Conservation (phyloP, 2,797 vertebrate species). For the Thaleichthys pacificus region DNA sequence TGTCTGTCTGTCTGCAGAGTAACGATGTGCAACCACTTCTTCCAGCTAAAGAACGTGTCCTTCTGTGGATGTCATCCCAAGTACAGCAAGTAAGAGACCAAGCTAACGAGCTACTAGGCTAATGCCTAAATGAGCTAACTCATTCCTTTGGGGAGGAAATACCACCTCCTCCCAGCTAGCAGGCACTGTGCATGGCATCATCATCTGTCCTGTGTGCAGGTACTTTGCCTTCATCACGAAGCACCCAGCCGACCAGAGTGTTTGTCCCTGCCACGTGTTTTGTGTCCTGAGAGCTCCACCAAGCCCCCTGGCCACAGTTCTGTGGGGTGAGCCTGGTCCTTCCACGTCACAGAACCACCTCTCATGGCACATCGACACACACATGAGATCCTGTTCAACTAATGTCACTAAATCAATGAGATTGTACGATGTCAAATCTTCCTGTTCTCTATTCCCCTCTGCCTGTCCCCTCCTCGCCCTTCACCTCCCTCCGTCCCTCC, state of each 20-base stretch:
- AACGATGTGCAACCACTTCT: slow-evolving; percentile 97
- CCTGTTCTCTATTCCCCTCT: too few species aligned
- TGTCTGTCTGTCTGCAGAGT: slow-evolving; percentile 72
- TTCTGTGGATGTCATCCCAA: slow-evolving; percentile 98
- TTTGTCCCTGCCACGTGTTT: slow-evolving; percentile 98
- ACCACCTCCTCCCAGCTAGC: too few species aligned
- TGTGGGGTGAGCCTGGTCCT: slow-evolving; percentile 90
- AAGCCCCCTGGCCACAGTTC: slow-evolving; percentile 93
- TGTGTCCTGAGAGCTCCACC: slow-evolving; percentile 93
- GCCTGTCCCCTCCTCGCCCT: not conserved
- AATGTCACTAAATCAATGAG: not conserved
- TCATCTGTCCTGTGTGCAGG: slow-evolving; percentile 61
- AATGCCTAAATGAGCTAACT: too few species aligned
- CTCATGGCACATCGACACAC: not conserved
- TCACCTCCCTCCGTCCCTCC: too few species aligned
- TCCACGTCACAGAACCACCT: not conserved
- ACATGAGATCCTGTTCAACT: not conserved
- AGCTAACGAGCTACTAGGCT: too few species aligned
- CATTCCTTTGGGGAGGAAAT: too few species aligned
- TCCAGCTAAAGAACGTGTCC: slow-evolving; percentile 97
- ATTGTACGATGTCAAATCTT: too few species aligned
- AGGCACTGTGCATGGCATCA: not conserved
- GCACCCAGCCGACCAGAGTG: slow-evolving; percentile 93
- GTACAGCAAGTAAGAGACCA: slow-evolving; percentile 90
- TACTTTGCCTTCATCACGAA: slow-evolving; percentile 99